Evolutionary conservation across 2,888 invertebrate species (phyloP).

Genomic region (Monochamus alternatus): DNA sequence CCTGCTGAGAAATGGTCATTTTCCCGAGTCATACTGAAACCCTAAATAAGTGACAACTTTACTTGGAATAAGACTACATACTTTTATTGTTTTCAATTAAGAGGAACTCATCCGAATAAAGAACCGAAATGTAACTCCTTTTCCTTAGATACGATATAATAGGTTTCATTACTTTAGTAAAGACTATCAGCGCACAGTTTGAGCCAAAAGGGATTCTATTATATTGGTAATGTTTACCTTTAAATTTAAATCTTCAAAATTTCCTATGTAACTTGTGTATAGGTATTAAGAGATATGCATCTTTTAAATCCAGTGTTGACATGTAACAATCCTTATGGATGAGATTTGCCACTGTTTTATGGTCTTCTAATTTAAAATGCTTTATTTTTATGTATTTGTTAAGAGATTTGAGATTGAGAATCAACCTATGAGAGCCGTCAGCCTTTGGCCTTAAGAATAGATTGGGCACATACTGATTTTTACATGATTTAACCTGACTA

Average conservation of each 20-base stretch:
- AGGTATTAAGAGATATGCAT: background rate
- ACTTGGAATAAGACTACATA: constrained; percentile 6
- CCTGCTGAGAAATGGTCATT: constrained; percentile 16
- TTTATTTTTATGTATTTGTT: background rate
- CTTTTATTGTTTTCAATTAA: constrained; percentile 7
- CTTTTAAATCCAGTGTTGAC: background rate
- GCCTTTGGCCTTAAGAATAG: background rate
- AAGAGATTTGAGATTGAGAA: background rate
- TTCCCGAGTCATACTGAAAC: constrained; percentile 18
- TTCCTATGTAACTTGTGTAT: background rate
- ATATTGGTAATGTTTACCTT: background rate
- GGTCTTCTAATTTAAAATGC: constrained; percentile 7
- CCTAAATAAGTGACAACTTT: constrained; percentile 27
- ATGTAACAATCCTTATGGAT: background rate
- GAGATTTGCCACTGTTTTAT: background rate
- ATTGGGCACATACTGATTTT: background rate
- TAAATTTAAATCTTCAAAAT: background rate
- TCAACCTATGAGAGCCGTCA: background rate
- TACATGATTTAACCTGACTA: background rate
- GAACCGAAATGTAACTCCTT: background rate
- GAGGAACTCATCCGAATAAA: constrained; percentile 1
- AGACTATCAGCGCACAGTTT: background rate
- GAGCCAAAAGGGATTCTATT: constrained; percentile 1
- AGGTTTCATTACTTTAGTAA: constrained; percentile 11
- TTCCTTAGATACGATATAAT: background rate